Percentiles rank a stretch among this genome's conserved stretches.
These are phyloP conservation scores for Caenorhabditis sp. DNA, from an alignment of 2,888 invertebrate species.

Conservation along the genomic window DNA sequence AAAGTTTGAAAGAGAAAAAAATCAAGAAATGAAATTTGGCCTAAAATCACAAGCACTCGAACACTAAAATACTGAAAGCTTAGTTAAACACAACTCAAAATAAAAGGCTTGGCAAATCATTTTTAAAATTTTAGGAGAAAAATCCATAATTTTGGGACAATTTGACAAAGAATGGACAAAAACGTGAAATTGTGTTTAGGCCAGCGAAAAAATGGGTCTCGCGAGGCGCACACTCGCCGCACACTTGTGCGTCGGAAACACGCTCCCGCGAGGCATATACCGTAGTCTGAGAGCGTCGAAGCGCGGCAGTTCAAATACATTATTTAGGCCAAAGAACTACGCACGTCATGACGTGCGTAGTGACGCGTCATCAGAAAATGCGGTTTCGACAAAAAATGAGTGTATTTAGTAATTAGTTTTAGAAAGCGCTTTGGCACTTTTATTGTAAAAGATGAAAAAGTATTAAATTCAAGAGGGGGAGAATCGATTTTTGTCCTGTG, in stretches of 20 bases:
- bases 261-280: constrained; percentile 18
- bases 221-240: constrained; percentile 20
- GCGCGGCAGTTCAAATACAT: constrained; percentile 2
- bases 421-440: no score
- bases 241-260: constrained; percentile 48
- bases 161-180: constrained; percentile 5
- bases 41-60: background rate
- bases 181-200: constrained; percentile 19
- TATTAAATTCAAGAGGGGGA: background rate
- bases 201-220: constrained; percentile 1
- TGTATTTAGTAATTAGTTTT: no score
- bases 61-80: background rate
- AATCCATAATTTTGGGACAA: background rate
- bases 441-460: no score
- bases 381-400: no score
- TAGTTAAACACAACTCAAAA: background rate
- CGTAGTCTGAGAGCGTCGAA: constrained; percentile 17
- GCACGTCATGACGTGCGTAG: no score
- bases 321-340: background rate
- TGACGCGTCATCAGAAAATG: no score
- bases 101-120: no score
- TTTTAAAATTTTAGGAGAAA: background rate
- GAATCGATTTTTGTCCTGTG: background rate
- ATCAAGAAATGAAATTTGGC: background rate
- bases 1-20: background rate